These are phyloP conservation scores for Chaitophorus viminalis DNA, from an alignment of 2,888 invertebrate species.

Conservation along the genomic window DNA sequence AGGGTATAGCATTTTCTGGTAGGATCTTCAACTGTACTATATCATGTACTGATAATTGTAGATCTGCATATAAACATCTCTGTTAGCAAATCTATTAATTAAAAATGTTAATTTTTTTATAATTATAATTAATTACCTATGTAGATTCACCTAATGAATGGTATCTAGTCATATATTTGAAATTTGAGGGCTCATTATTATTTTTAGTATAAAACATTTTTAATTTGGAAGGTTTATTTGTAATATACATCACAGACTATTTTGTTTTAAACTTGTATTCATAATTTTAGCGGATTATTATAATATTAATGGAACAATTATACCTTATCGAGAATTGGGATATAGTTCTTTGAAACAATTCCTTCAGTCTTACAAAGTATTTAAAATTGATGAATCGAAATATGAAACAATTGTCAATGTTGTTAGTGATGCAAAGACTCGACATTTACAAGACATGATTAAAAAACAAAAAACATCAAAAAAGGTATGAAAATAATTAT, in stretches of 20 bases:
- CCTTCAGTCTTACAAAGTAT: not conserved
- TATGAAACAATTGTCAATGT: not conserved
- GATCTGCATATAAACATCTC: too few species aligned
- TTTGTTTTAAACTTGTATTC: not conserved
- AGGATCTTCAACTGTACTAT: too few species aligned
- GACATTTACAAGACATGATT: slow-evolving; percentile 37
- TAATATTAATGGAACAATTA: slow-evolving; percentile 22
- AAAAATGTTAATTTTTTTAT: too few species aligned
- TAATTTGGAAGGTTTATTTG: not conserved
- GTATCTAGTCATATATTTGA: too few species aligned
- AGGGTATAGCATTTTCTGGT: too few species aligned
- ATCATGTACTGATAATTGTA: too few species aligned
- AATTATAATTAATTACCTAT: too few species aligned
- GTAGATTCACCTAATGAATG: too few species aligned
- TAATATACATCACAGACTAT: not conserved
- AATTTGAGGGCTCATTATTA: too few species aligned
- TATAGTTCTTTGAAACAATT: not conserved
- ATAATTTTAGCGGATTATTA: slow-evolving; percentile 26
- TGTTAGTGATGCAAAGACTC: slow-evolving; percentile 14
- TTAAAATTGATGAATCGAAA: not conserved
- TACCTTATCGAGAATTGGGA: slow-evolving; percentile 1
- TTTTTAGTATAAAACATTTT: not conserved
- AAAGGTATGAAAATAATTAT: not conserved
- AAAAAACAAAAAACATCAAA: slow-evolving; percentile 17
- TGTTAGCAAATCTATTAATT: too few species aligned